phyloP scores from a whole-genome alignment of 2,888 invertebrate species.

The Phortica magna region DNA sequence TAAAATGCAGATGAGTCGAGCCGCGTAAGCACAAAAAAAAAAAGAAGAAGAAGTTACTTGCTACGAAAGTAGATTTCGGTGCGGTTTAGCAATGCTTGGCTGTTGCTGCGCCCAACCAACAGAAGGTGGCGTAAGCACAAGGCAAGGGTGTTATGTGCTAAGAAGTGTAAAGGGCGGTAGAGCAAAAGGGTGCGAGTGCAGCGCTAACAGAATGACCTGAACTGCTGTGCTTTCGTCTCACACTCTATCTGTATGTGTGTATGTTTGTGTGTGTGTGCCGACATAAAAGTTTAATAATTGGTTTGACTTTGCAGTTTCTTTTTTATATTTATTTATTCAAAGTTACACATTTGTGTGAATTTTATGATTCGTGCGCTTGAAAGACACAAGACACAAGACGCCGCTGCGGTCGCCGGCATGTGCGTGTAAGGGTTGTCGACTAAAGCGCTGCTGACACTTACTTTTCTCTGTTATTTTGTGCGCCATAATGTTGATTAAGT shows the following conservation, averaged over 20 bases:
- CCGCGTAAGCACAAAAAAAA: conserved; percentile 70
- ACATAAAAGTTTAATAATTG: conserved; percentile 24
- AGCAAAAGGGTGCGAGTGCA: conserved; percentile 5
- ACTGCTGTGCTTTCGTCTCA: not conserved
- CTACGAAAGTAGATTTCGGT: not conserved
- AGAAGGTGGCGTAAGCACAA: no score
- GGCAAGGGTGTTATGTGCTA: no score
- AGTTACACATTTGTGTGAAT: not conserved
- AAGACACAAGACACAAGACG: not conserved
- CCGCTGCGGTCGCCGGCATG: not conserved
- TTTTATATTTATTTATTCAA: not conserved
- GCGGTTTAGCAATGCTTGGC: not conserved
- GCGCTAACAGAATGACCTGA: conserved; percentile 4
- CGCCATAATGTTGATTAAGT: no score
- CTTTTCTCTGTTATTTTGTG: no score
- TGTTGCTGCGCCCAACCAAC: not conserved
- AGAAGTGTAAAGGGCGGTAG: not conserved
- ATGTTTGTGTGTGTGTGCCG: conserved; percentile 31
- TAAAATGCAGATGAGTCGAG: conserved; percentile 76
- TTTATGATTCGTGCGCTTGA: not conserved
- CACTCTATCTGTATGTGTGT: conserved; percentile 5
- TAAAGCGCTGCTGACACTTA: no score
- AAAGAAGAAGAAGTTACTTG: conserved; percentile 29
- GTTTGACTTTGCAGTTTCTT: not conserved
- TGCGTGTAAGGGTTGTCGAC: no score